These are phyloP conservation scores for Drosophila kambysellisi DNA, from an alignment of 2,888 invertebrate genomes.

Conservation along the genomic window DNA sequence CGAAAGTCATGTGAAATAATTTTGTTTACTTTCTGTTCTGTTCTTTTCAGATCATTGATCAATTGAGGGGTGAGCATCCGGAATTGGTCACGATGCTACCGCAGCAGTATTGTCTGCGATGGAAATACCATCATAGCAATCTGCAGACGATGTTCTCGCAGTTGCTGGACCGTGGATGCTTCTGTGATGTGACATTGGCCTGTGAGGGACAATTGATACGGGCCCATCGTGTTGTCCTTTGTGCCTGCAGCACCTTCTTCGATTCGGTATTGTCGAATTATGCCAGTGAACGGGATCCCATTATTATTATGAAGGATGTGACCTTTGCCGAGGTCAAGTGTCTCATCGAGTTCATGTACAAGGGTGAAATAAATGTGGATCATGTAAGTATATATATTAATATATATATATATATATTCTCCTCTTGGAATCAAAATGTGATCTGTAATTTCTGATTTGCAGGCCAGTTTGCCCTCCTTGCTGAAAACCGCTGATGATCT, in stretches of 20 bases:
- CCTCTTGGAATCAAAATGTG: neutral
- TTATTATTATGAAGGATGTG: slow-evolving; percentile 95
- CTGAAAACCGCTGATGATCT: slow-evolving; percentile 96
- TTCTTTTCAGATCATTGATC: slow-evolving; percentile 18
- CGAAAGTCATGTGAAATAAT: neutral
- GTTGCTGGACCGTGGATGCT: slow-evolving; percentile 93
- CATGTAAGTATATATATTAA: slow-evolving; percentile 89
- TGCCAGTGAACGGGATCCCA: slow-evolving; percentile 92
- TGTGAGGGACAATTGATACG: slow-evolving; percentile 93
- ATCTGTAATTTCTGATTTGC: slow-evolving; percentile 70
- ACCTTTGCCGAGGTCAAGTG: slow-evolving; percentile 95
- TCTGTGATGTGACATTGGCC: slow-evolving; percentile 95
- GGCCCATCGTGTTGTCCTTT: slow-evolving; percentile 92
- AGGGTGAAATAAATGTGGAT: slow-evolving; percentile 97
- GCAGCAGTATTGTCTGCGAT: slow-evolving; percentile 95
- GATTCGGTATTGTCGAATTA: slow-evolving; percentile 92
- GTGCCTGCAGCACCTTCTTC: slow-evolving; percentile 96
- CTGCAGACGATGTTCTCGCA: slow-evolving; percentile 95
- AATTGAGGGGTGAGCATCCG: slow-evolving; percentile 12
- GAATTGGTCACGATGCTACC: slow-evolving; percentile 87
- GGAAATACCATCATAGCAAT: slow-evolving; percentile 97
- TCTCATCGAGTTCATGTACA: slow-evolving; percentile 97
- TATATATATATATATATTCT: neutral
- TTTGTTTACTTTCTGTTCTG: neutral
- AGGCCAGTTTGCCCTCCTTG: slow-evolving; percentile 94